These are phyloP conservation scores for Astatoreochromis straeleni DNA, from an alignment of 2,113 vertebrate genomes.

Conservation along the genomic window DNA sequence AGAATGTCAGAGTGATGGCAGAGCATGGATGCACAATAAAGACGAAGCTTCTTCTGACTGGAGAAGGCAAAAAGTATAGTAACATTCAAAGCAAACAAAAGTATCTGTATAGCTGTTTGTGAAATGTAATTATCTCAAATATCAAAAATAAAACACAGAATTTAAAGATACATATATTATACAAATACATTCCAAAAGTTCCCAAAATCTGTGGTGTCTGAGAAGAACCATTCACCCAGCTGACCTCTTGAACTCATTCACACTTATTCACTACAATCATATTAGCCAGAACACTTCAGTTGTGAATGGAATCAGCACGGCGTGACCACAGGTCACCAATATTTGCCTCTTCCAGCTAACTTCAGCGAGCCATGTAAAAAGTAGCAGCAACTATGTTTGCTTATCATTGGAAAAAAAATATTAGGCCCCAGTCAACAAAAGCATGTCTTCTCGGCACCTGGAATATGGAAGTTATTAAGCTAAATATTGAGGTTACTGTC, in stretches of 20 bases:
- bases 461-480: not conserved
- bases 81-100: not conserved
- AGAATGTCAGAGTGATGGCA: slow-evolving; percentile 65
- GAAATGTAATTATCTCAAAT: not conserved
- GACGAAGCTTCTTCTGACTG: slow-evolving; percentile 24
- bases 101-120: not conserved
- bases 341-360: not conserved
- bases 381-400: not conserved
- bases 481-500: not conserved
- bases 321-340: not conserved
- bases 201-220: not conserved
- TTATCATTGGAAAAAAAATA: not conserved
- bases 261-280: not conserved
- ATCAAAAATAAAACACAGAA: not conserved
- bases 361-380: not conserved
- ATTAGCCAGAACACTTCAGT: not conserved
- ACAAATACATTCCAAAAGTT: not conserved
- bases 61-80: not conserved
- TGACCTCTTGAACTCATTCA: not conserved
- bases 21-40: slow-evolving; percentile 47
- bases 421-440: not conserved
- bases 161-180: not conserved
- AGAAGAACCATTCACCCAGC: not conserved
- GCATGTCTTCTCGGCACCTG: not conserved
- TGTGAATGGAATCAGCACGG: not conserved